phyloP scores from a whole-genome alignment of 1,140 invertebrate species.

The Drosophila dunni region DNA sequence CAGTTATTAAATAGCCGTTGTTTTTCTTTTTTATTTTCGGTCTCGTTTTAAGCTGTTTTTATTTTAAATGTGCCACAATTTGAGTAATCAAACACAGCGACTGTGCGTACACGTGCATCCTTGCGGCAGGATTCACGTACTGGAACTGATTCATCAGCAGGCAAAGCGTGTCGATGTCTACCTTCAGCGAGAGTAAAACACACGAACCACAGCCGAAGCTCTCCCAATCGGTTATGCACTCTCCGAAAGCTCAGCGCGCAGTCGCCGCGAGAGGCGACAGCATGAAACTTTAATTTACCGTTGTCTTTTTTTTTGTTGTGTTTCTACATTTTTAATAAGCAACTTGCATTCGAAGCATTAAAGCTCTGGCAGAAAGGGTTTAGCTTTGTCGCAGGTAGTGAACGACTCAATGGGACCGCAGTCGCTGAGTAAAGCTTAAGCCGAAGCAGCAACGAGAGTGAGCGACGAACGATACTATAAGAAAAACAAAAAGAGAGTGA shows the following conservation, averaged over 20 bases:
- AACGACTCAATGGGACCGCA: conserved; percentile 32
- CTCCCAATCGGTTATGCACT: not conserved
- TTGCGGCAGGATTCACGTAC: conserved; percentile 76
- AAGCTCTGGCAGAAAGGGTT: conserved; percentile 48
- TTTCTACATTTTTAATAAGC: conserved; percentile 67
- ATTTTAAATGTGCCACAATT: conserved; percentile 78
- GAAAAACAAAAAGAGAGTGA: not conserved
- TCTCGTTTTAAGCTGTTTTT: conserved; percentile 52
- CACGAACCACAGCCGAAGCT: conserved; percentile 33
- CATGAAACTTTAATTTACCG: conserved; percentile 74
- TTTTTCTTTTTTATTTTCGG: conserved; percentile 37
- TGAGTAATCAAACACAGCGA: conserved; percentile 39
- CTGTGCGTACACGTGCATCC: conserved; percentile 66
- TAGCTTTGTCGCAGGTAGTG: conserved; percentile 50
- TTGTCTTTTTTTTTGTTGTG: conserved; percentile 33
- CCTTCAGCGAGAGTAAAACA: conserved; percentile 27
- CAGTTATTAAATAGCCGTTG: conserved; percentile 78
- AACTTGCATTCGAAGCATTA: conserved; percentile 32
- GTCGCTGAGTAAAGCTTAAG: conserved; percentile 49
- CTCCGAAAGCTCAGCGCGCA: conserved; percentile 14
- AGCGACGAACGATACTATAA: not conserved
- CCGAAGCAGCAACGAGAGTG: not conserved
- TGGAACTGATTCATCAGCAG: conserved; percentile 71
- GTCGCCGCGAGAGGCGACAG: conserved; percentile 5
- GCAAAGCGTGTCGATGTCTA: conserved; percentile 16